Conservation (phyloP, 2,797 vertebrate genomes). For the Bryconaethiops microstoma region DNA sequence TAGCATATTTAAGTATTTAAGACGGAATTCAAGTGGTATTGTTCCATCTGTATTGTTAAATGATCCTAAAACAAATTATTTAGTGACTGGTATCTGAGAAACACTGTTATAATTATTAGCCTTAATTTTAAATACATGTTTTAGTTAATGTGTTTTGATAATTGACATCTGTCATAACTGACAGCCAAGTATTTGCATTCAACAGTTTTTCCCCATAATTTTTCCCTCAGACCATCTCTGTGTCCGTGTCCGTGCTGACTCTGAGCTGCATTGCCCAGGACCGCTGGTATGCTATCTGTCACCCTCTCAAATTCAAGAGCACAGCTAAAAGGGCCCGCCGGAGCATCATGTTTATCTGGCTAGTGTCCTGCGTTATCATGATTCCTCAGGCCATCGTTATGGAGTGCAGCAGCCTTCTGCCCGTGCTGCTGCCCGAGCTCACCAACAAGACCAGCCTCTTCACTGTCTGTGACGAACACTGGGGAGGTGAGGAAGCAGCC, state of each 20-base stretch:
- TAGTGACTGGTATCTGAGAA: background rate
- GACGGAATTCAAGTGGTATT: too few relatives aligned
- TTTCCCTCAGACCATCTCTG: slow-evolving; percentile 90
- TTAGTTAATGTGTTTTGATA: background rate
- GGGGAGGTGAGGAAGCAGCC: slow-evolving; percentile 83
- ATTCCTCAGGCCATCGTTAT: slow-evolving; percentile 96
- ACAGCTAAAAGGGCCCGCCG: slow-evolving; percentile 91
- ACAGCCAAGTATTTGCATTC: background rate
- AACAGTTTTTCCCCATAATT: slow-evolving; percentile 1
- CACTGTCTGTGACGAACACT: slow-evolving; percentile 94
- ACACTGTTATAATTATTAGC: background rate
- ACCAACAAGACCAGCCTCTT: slow-evolving; percentile 96
- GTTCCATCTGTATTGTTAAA: too few relatives aligned
- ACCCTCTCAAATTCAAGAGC: slow-evolving; percentile 98
- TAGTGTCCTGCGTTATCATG: slow-evolving; percentile 94
- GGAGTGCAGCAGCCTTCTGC: slow-evolving; percentile 91
- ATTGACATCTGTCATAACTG: background rate
- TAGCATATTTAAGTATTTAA: too few relatives aligned
- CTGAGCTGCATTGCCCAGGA: slow-evolving; percentile 96
- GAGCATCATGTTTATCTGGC: slow-evolving; percentile 93
- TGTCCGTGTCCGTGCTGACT: slow-evolving; percentile 95
- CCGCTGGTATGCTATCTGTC: slow-evolving; percentile 98
- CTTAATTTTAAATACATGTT: background rate
- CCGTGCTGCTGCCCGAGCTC: slow-evolving; percentile 89
- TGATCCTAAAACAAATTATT: background rate